phyloP scores from a whole-genome alignment of 2,888 invertebrate species.

The Drosophila parthenogenetica region DNA sequence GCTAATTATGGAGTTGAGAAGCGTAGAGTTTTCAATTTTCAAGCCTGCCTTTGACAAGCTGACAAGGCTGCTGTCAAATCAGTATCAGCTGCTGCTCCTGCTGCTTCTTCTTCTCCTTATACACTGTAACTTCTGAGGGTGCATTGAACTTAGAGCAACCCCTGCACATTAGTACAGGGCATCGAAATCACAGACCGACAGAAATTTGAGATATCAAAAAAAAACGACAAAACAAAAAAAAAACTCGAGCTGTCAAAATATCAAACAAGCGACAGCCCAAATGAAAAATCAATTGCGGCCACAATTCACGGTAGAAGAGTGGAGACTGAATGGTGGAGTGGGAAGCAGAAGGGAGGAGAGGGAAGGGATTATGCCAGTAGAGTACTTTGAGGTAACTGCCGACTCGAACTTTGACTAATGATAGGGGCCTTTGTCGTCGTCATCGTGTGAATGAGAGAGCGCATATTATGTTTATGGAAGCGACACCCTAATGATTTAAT shows the following conservation, averaged over 20 bases:
- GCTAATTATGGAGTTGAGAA: constrained; percentile 53
- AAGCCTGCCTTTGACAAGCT: constrained; percentile 59
- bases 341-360: neutral
- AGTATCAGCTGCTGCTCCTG: constrained; percentile 15
- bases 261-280: constrained; percentile 51
- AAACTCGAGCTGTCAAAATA: constrained; percentile 72
- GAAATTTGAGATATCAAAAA: constrained; percentile 75
- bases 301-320: constrained; percentile 16
- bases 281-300: constrained; percentile 58
- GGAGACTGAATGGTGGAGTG: neutral
- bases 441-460: constrained; percentile 38
- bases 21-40: constrained; percentile 42
- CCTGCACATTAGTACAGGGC: constrained; percentile 25
- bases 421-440: constrained; percentile 64
- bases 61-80: constrained; percentile 61
- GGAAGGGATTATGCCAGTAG: constrained; percentile 17
- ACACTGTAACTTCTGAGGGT: constrained; percentile 32
- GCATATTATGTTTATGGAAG: constrained; percentile 45
- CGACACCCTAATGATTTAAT: constrained; percentile 72
- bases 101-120: constrained; percentile 4
- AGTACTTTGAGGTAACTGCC: constrained; percentile 47
- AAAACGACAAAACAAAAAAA: constrained; percentile 9
- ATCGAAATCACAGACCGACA: constrained; percentile 54
- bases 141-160: constrained; percentile 68
- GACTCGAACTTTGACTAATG: constrained; percentile 64